Evolutionary conservation across 2,888 invertebrate species (phyloP), one percentile per base, ranked within the genome.

Genomic region (Xanthia icteritia): DNA sequence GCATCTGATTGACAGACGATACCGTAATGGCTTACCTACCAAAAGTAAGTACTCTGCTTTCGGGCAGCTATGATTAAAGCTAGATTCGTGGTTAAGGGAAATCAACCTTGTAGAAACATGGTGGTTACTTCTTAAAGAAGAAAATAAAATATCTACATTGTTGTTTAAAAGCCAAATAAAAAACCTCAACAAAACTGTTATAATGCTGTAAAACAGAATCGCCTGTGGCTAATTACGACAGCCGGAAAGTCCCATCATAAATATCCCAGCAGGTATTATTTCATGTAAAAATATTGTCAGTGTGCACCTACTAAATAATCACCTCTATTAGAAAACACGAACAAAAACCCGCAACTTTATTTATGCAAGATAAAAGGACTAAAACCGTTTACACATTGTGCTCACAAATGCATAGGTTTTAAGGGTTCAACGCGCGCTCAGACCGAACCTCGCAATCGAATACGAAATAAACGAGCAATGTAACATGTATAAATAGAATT

Each of bases 321-420:
- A 84, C 72, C 61, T 74, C 72, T 77, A 81, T 85, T 77, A 73
- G 61, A 74, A 84, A 78, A 87, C 78, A 84, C 69, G 81, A 79
- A 82, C 70, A 85, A 82, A 79, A 82, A 61, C 74, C 66, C 20
- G 5, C 74, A 54, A 75, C 68, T 86, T 78, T 88, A 87, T 87
- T 86, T 87, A 86, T 81, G 79, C 81, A 81, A 76, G 76, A 77
- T 77, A 88, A 85, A 87, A 84, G 17, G 48, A 83, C n/a, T 76
- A 85, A 86, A 86, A 85, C 56, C 74, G 73, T 86, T 86, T 83
- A 76, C 79, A 85, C 81, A 83, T 85, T 87, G 81, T 85, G 80
- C 75, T 88, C 79, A 83, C 85, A 87, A 88, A 87, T 88, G 87
- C 88, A 87, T 85, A 88, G 87, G 76, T 88, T 88, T 86, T 87